These are phyloP conservation scores for Peromyscus nudipes DNA, from an alignment of 2,797 vertebrate species.

Conservation along the genomic window DNA sequence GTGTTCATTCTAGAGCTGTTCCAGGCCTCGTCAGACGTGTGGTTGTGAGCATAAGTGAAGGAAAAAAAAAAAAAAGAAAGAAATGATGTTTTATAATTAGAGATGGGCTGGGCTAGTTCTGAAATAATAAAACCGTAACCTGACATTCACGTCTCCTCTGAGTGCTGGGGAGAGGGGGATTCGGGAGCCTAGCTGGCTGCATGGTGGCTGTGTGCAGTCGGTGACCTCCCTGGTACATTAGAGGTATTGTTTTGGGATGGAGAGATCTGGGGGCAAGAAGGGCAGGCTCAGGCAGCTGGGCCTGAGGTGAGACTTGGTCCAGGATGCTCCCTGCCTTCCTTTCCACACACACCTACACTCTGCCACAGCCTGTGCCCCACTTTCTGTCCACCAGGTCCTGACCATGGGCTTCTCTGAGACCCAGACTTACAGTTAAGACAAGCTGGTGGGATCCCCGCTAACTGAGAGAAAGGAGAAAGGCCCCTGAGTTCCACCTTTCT, in stretches of 20 bases:
- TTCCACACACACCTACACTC: not conserved
- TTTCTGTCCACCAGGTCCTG: not conserved
- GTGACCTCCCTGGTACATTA: slow-evolving; percentile 79
- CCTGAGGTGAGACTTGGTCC: not conserved
- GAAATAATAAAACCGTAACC: slow-evolving; percentile 73
- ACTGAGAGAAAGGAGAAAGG: slow-evolving; percentile 29
- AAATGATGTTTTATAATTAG: slow-evolving; percentile 85
- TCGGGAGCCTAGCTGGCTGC: slow-evolving; percentile 79
- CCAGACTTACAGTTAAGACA: slow-evolving; percentile 57
- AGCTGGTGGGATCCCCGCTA: slow-evolving; percentile 65
- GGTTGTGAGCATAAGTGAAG: slow-evolving; percentile 86
- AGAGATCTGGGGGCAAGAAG: not conserved
- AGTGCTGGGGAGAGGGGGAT: slow-evolving; percentile 83
- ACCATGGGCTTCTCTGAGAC: slow-evolving; percentile 35
- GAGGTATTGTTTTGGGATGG: slow-evolving; percentile 78
- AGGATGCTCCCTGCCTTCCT: not conserved
- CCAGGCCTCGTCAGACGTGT: slow-evolving; percentile 90
- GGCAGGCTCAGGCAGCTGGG: not conserved
- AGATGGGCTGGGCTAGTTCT: slow-evolving; percentile 89
- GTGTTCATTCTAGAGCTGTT: slow-evolving; percentile 89
- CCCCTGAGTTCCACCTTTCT: not conserved
- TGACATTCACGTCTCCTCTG: slow-evolving; percentile 83
- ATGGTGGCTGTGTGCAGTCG: slow-evolving; percentile 68
- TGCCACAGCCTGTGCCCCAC: not conserved
- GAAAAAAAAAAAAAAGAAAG: not conserved